Evolutionary conservation across 2,797 vertebrate genomes (phyloP).

Genomic region (Tangara arthus): DNA sequence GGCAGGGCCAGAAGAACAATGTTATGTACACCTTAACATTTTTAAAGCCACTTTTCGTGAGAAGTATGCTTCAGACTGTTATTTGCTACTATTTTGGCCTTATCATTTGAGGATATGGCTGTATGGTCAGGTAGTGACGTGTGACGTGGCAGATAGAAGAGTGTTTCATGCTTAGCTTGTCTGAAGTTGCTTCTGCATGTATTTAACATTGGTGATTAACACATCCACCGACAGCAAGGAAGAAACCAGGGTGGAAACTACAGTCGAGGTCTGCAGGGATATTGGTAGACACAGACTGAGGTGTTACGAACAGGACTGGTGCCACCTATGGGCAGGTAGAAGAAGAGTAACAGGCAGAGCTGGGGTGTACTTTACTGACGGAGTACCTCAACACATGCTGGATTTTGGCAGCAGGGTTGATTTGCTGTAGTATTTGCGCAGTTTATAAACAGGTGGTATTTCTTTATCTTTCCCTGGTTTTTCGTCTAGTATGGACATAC

Average conservation of each 20-base stretch:
- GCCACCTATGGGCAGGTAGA: slow-evolving; percentile 5
- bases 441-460: neutral
- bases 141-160: neutral
- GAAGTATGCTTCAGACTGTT: neutral
- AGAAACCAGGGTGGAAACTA: neutral
- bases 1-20: neutral
- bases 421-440: neutral
- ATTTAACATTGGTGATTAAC: neutral
- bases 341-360: neutral
- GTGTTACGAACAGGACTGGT: neutral
- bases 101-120: neutral
- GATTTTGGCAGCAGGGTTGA: neutral
- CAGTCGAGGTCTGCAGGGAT: neutral
- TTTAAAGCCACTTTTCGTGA: neutral
- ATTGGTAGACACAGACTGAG: neutral
- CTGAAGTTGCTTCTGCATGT: neutral
- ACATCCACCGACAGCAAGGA: neutral
- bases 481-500: neutral
- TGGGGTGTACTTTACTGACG: neutral
- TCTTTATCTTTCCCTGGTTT: neutral
- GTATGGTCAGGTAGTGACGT: rapidly evolving
- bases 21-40: neutral
- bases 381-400: rapidly evolving
- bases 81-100: neutral
- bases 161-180: neutral